A percentile compares a stretch with the other conserved stretches of the same genome.
Conservation (phyloP, 2,113 vertebrate species). For the Tapirus terrestris region DNA sequence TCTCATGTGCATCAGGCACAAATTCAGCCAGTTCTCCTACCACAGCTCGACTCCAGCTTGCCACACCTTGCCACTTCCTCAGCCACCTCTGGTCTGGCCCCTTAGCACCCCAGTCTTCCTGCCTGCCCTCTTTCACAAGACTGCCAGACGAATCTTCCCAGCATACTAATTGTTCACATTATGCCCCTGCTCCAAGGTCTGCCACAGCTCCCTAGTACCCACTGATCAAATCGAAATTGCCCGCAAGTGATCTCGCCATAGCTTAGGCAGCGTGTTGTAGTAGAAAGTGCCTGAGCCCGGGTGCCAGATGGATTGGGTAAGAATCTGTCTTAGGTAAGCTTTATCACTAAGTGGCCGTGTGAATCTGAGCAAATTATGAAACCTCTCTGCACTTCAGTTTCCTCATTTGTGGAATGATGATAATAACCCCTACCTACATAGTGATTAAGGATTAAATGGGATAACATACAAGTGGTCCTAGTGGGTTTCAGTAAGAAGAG, state of each 20-base stretch:
- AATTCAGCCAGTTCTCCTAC: background rate
- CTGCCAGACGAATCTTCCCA: background rate
- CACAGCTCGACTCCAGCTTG: fast-evolving
- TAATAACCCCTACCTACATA: background rate
- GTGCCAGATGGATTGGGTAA: no score
- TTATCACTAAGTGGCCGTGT: background rate
- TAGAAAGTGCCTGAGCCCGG: background rate
- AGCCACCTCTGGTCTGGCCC: background rate
- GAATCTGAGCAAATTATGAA: background rate
- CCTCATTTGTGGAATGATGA: background rate
- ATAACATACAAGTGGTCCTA: background rate
- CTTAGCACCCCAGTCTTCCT: background rate
- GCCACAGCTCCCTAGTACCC: background rate
- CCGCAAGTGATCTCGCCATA: background rate
- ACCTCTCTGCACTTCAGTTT: background rate
- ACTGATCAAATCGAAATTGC: no score
- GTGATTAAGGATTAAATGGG: background rate
- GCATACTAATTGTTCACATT: background rate
- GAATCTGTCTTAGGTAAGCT: background rate
- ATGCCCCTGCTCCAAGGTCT: background rate
- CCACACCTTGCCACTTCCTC: background rate
- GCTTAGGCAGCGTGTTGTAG: fast-evolving
- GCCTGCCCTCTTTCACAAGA: background rate
- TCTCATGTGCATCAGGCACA: background rate
- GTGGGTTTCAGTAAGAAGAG: background rate